Percentiles rank a stretch among this genome's conserved stretches.
phyloP scores from a whole-genome alignment of 30 jellyfish, hydroid and myxozoan genomes.

The Rhopilema esculentum region DNA sequence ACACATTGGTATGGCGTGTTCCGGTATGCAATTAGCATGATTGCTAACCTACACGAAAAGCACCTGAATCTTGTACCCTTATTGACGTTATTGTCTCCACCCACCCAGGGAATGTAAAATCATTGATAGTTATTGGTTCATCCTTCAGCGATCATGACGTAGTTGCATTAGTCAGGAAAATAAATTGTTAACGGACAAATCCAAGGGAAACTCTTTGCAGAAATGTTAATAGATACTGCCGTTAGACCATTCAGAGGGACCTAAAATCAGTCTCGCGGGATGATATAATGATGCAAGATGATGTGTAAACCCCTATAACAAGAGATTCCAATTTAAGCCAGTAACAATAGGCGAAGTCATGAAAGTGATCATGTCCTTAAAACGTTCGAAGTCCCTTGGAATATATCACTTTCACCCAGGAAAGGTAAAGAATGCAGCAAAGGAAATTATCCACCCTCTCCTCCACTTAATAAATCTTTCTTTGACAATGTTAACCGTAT shows the following conservation, averaged over 20 bases:
- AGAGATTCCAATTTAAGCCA: conserved; percentile 63
- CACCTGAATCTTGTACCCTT: conserved; percentile 55
- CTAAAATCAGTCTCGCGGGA: conserved; percentile 56
- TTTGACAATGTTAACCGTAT: conserved; percentile 62
- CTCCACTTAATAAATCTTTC: conserved; percentile 62
- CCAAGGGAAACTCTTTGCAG: conserved; percentile 50
- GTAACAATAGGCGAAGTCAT: conserved; percentile 52
- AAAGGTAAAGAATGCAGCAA: conserved; percentile 66
- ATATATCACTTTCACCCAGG: conserved; percentile 64
- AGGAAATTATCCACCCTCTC: conserved; percentile 62
- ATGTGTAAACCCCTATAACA: conserved; percentile 34
- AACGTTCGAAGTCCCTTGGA: conserved; percentile 68
- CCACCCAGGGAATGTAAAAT: conserved; percentile 63
- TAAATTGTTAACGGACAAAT: conserved; percentile 58
- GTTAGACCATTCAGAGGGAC: conserved; percentile 65
- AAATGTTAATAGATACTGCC: conserved; percentile 49
- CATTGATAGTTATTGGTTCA: conserved; percentile 47
- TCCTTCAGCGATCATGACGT: conserved; percentile 74
- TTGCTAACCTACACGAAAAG: conserved; percentile 21
- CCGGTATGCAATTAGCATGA: conserved; percentile 6
- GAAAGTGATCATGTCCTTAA: conserved; percentile 58
- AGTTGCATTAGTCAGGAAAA: conserved; percentile 57
- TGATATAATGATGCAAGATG: conserved; percentile 16
- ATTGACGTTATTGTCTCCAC: conserved; percentile 69
- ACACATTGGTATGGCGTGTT: conserved; percentile 8